Conservation (phyloP, 1,140 invertebrate genomes). For the Drosophila pectinifera region DNA sequence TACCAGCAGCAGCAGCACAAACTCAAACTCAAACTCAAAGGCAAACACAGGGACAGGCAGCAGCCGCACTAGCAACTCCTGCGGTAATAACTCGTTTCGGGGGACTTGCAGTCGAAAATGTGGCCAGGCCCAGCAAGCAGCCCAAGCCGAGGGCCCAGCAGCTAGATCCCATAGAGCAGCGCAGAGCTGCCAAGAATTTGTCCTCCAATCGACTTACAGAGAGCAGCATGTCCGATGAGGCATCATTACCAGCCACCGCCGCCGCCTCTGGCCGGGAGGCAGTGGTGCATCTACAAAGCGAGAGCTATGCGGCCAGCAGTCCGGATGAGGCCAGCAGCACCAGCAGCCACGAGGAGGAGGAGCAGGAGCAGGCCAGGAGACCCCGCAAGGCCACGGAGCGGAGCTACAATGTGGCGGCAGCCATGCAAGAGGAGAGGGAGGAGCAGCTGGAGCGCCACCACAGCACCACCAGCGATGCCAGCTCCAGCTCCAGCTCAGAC, state of each 20-base stretch:
- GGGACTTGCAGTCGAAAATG: slow-evolving; percentile 84
- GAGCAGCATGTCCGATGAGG: slow-evolving; percentile 53
- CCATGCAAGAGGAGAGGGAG: slow-evolving; percentile 79
- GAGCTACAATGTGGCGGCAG: slow-evolving; percentile 86
- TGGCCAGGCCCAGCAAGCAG: slow-evolving; percentile 61
- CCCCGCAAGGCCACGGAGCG: slow-evolving; percentile 49
- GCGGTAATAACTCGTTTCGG: slow-evolving; percentile 79
- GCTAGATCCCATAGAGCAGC: slow-evolving; percentile 45
- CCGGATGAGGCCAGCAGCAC: slow-evolving; percentile 52
- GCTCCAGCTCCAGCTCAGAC: slow-evolving; percentile 43
- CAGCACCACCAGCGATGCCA: slow-evolving; percentile 58
- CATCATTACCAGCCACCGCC: slow-evolving; percentile 19
- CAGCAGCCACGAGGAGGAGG: slow-evolving; percentile 40
- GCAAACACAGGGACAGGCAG: slow-evolving; percentile 29
- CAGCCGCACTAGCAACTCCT: slow-evolving; percentile 60
- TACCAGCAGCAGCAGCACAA: slow-evolving; percentile 60
- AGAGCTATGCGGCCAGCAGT: slow-evolving; percentile 81
- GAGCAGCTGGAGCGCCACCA: slow-evolving; percentile 66
- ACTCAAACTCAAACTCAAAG: slow-evolving; percentile 33
- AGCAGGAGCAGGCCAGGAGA: slow-evolving; percentile 2
- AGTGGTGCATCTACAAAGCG: slow-evolving; percentile 56
- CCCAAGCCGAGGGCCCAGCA: slow-evolving; percentile 65
- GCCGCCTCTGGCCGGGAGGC: slow-evolving; percentile 9
- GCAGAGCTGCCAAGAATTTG: slow-evolving; percentile 59
- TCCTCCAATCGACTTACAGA: slow-evolving; percentile 62